phyloP scores from a whole-genome alignment of 2,797 vertebrate genomes.

The Acipenser ruthenus region DNA sequence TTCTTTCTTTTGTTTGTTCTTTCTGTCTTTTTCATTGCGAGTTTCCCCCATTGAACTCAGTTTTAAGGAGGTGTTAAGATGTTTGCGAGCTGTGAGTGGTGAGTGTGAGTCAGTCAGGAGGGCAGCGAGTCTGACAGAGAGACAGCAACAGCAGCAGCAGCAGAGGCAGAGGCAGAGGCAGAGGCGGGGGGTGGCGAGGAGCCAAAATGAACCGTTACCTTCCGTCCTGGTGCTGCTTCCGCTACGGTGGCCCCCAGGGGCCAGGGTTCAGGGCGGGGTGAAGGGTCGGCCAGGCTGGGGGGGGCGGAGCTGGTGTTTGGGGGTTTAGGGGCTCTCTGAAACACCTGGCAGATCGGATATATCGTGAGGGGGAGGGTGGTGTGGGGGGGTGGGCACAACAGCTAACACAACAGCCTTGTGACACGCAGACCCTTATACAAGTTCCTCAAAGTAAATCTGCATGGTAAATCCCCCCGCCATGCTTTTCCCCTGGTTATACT shows the following conservation, averaged over 20 bases:
- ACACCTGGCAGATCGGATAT: constrained; percentile 41
- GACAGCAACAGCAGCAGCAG: constrained; percentile 12
- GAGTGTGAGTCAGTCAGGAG: constrained; percentile 5
- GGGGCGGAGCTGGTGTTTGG: constrained; percentile 27
- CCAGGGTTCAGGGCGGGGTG: constrained; percentile 40
- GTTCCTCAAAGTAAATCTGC: too few relatives aligned
- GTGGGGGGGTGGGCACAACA: too few relatives aligned
- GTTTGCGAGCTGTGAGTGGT: background rate
- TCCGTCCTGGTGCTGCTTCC: constrained; percentile 36
- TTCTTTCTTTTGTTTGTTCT: too few relatives aligned
- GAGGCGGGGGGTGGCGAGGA: constrained; percentile 17
- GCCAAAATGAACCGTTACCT: constrained; percentile 71
- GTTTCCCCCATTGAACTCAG: too few relatives aligned
- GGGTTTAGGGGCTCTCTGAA: constrained; percentile 44
- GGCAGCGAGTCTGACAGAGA: constrained; percentile 11
- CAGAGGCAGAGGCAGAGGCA: constrained; percentile 12
- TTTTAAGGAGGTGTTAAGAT: too few relatives aligned
- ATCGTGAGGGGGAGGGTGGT: background rate
- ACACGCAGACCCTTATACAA: too few relatives aligned
- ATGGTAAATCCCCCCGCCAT: too few relatives aligned
- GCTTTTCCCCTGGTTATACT: too few relatives aligned
- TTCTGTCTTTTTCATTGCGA: too few relatives aligned
- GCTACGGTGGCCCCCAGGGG: constrained; percentile 34
- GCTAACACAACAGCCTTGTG: too few relatives aligned
- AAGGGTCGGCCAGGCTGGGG: constrained; percentile 30